Base-by-base conservation (phyloP, 2,113 vertebrate genomes). In the Ariopsis seemanni region DNA sequence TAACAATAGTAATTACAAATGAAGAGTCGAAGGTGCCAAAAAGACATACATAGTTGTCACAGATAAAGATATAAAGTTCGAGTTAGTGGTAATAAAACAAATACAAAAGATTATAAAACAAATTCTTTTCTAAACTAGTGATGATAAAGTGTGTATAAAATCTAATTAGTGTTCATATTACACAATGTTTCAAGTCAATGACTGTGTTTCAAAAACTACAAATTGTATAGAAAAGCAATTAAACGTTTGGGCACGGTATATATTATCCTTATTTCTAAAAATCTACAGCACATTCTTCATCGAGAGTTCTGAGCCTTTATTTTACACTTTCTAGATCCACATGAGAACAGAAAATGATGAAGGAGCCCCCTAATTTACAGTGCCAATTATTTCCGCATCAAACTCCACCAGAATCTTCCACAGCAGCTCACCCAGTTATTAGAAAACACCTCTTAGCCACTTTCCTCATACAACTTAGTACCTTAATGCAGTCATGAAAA, bases 11-110 rank as follows among this genome's bases (percentile, higher is more conserved):
- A 92, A 91, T 83, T 83, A 83, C 86, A 90, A 88, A 90, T 75
- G 90, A 88, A 94, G 91, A 53, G 52, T 53, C 52, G 11, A 53
- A 53, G 52, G 52, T 53, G 52, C 52, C 52, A 53, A 53, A 53
- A 53, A 53, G 14, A 91, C 90, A 91, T 92, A 89, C 83, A 72
- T 83, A 87, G 86, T 89, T 85, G 93, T 94, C 93, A 93, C 91
- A 82, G 84, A 89, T 90, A 92, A 89, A 93, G 90, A 92, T 95
- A 95, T 95, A 94, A 80, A 92, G 79, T 42, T 94, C 94, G 88
- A 92, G 91, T 93, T 94, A 67, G 60, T 67, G 12, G 15, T 94
- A 94, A 95, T 94, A 93, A 95, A 95, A 92, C 94, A 90, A 89
- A 91, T 91, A 91, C 75, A 86, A 92, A 92, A 91, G 88, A 91